Conservation (phyloP, 1,140 invertebrate genomes). For the Marisa cornuarietis region DNA sequence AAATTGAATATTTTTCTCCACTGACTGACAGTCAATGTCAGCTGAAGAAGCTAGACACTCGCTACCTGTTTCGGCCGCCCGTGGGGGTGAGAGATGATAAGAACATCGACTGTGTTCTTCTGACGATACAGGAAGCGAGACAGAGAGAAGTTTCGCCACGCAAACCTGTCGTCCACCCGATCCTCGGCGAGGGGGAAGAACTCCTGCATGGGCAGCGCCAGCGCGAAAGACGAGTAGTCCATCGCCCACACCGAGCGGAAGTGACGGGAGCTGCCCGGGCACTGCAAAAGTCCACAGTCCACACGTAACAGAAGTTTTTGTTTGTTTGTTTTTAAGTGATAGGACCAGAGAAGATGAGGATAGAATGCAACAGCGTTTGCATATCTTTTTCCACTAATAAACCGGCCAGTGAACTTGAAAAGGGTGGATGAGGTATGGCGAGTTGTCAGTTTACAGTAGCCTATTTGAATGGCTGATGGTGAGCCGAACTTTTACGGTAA, state of each 20-base stretch:
- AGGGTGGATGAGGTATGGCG: too few relatives aligned
- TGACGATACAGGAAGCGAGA: conserved; percentile 11
- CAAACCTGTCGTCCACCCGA: neutral
- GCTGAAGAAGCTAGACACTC: neutral
- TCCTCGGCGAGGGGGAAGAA: neutral
- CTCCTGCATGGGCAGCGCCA: conserved; percentile 13
- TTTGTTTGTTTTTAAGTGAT: too few relatives aligned
- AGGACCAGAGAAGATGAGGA: too few relatives aligned
- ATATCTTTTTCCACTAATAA: too few relatives aligned
- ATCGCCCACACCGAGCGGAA: conserved; percentile 15
- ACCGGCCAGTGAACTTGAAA: too few relatives aligned
- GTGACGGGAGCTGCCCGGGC: neutral
- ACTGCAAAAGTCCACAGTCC: neutral
- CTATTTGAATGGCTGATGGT: too few relatives aligned
- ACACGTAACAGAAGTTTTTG: too few relatives aligned
- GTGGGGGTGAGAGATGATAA: conserved; percentile 22
- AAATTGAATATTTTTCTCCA: too few relatives aligned
- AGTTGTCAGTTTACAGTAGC: too few relatives aligned
- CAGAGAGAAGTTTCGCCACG: conserved; percentile 16
- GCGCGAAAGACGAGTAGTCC: conserved; percentile 22
- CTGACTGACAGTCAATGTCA: neutral
- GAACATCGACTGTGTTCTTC: conserved; percentile 6
- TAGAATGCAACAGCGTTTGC: too few relatives aligned
- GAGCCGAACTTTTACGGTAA: too few relatives aligned
- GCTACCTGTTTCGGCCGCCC: conserved; percentile 10